Percentiles rank a stretch among this genome's conserved stretches.
Conservation (phyloP, 2,888 invertebrate species). For the Teinopalpus imperialis region DNA sequence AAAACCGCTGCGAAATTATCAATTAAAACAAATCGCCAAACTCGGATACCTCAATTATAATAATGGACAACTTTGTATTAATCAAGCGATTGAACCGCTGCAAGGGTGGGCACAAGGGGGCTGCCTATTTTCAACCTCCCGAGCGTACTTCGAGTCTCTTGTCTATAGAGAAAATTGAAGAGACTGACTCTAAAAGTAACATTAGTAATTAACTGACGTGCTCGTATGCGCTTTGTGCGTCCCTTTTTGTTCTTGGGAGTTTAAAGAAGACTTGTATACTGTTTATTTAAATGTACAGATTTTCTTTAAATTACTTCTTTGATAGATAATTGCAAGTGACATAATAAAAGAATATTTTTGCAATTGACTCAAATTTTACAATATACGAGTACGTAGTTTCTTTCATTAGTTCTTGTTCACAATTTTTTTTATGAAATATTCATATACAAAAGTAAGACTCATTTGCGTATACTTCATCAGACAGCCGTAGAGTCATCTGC, state of each 20-base stretch:
- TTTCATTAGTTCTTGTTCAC: too few species aligned
- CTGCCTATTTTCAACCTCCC: constrained; percentile 31
- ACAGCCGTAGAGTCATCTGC: too few species aligned
- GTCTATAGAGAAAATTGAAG: constrained; percentile 29
- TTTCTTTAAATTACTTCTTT: constrained; percentile 9
- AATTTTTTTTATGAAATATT: too few species aligned
- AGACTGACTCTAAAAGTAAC: constrained; percentile 13
- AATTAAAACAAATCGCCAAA: constrained; percentile 48
- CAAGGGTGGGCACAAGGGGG: constrained; percentile 26
- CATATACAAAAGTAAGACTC: too few species aligned
- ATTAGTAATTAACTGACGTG: constrained; percentile 14
- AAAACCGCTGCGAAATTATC: constrained; percentile 38
- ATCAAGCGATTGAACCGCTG: constrained; percentile 49
- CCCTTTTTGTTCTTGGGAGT: constrained; percentile 8
- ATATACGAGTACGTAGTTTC: too few species aligned
- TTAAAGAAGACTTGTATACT: too few species aligned
- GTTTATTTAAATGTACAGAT: too few species aligned
- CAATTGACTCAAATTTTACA: too few species aligned
- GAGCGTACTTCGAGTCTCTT: constrained; percentile 22
- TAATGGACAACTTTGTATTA: constrained; percentile 57
- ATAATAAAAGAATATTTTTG: too few species aligned
- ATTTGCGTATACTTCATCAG: too few species aligned
- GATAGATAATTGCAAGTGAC: too few species aligned
- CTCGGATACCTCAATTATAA: constrained; percentile 51
- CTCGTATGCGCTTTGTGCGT: constrained; percentile 11